These are phyloP conservation scores for Rhyacichthys aspro DNA, from an alignment of 2,797 vertebrate genomes.

Conservation along the genomic window DNA sequence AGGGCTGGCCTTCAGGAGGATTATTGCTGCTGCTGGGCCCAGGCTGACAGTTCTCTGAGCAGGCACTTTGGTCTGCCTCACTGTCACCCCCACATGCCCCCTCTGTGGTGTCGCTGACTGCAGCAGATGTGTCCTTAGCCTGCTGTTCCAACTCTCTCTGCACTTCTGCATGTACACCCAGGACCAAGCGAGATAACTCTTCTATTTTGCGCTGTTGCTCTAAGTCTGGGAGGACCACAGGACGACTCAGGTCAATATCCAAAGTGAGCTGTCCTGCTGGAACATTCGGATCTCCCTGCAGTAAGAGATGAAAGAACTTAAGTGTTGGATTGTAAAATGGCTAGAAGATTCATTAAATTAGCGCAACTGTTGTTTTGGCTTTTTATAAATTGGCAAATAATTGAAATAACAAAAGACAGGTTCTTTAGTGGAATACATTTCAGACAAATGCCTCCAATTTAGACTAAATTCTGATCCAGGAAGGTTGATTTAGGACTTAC, in stretches of 20 bases:
- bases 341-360: too few relatives aligned
- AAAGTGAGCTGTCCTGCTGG: conserved; percentile 95
- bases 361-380: too few relatives aligned
- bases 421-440: too few relatives aligned
- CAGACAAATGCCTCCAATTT: too few relatives aligned
- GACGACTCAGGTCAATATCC: conserved; percentile 87
- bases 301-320: not conserved
- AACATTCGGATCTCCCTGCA: conserved; percentile 96
- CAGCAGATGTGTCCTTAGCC: conserved; percentile 30
- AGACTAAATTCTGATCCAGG: too few relatives aligned
- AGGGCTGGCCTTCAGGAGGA: conserved; percentile 78
- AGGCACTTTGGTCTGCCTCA: conserved; percentile 17
- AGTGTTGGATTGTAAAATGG: too few relatives aligned
- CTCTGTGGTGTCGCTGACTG: conserved; percentile 25
- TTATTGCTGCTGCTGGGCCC: conserved; percentile 33
- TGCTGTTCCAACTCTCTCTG: conserved; percentile 72
- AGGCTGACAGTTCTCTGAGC: conserved; percentile 45
- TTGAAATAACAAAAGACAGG: too few relatives aligned
- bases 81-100: conserved; percentile 40
- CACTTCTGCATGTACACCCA: conserved; percentile 86
- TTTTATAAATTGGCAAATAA: too few relatives aligned
- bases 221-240: conserved; percentile 87
- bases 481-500: conserved; percentile 74
- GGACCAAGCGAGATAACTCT: conserved; percentile 89
- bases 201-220: conserved; percentile 89